Evolutionary conservation across 2,113 vertebrate species (phyloP).

Genomic region (Zosterops lateralis): DNA sequence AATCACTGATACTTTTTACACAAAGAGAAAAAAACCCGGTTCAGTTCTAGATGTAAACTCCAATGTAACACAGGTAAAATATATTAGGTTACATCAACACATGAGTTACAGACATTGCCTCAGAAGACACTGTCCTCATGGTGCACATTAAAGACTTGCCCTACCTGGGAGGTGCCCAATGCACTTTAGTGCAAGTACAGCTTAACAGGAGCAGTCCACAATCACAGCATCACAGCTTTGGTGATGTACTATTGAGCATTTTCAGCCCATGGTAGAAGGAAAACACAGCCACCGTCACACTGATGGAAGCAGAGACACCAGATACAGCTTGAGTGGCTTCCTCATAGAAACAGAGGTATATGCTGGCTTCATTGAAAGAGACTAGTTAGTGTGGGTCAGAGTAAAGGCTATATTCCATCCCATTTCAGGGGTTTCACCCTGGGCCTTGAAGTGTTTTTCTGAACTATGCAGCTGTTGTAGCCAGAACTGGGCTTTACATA

Average conservation of each 20-base stretch:
- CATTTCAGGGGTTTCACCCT: background rate
- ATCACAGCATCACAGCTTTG: background rate
- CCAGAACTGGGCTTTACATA: background rate
- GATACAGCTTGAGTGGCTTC: background rate
- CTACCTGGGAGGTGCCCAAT: background rate
- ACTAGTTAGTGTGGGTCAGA: background rate
- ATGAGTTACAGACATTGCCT: background rate
- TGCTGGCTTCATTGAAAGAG: background rate
- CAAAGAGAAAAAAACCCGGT: background rate
- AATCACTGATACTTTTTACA: background rate
- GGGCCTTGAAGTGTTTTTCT: background rate
- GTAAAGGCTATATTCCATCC: background rate
- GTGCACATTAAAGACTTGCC: background rate
- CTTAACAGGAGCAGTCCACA: background rate
- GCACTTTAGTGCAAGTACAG: background rate
- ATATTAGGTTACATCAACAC: background rate
- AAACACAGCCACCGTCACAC: background rate
- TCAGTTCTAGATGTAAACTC: background rate
- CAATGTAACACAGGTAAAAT: background rate
- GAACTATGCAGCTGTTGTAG: background rate
- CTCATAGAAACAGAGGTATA: background rate
- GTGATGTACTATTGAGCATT: background rate
- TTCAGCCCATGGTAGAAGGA: background rate
- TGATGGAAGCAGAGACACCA: background rate
- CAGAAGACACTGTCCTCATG: background rate